Base-by-base conservation (phyloP, 2,113 vertebrate genomes). In the Felis chaus region DNA sequence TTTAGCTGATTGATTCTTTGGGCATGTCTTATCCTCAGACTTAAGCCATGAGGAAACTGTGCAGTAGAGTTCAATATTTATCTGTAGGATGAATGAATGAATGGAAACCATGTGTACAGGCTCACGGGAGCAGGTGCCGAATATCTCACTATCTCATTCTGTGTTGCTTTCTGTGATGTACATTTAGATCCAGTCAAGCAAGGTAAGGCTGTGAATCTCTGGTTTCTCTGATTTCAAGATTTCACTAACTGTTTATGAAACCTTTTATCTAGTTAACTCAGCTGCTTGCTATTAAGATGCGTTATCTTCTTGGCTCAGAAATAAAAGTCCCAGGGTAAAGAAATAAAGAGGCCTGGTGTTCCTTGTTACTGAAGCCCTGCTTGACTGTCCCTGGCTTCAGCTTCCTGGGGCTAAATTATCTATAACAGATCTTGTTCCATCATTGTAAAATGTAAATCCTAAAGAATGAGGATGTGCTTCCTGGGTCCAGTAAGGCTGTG, bases 221-320 rank as follows among this genome's bases (percentile, higher is more conserved):
- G 0, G 61, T 48, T 97, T 93, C 97, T 97, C 97, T 94, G 97
- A 97, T 97, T 97, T 97, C 90, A 74, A 97, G 96, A 97, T 97
- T 96, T 98, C 96, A 94, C 96, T 96, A 96, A 98, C 97, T 98
- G 97, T 97, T 97, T 97, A 96, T 95, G 94, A 98, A 98, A 98
- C 92, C 96, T 97, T 97, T 98, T 97, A 97, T 98, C 95, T 96
- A 96, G 97, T 98, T 98, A 97, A 98, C 97, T 98, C 97, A 97
- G 96, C 96, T 88, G 90, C 96, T 94, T 96, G 94, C 97, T 97
- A 97, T 98, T 98, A 97, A 98, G 96, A 98, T 97, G 96, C 50
- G 94, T 95, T 97, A 98, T 97, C 97, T 97, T 92, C 80, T 78
- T 93, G 80, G 97, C 96, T 97, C 96, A 97, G 96, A 94, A 97